Evolutionary conservation across 1,140 invertebrate genomes (phyloP), one percentile per base, ranked within the genome.

Genomic region (Mizuhopecten yessoensis): DNA sequence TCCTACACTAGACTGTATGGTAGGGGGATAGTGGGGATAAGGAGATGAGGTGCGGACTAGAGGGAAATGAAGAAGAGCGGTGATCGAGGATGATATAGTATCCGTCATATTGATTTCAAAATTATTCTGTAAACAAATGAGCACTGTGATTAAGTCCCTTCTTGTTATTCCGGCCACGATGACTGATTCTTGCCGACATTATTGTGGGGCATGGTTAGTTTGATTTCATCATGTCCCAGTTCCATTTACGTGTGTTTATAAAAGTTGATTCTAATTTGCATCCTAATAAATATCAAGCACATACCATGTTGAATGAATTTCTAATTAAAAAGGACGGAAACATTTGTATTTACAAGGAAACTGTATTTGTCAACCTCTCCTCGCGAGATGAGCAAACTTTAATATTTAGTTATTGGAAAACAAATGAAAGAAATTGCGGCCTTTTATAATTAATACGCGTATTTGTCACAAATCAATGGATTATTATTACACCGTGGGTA

Each of bases 61-160:
- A n/a, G 57, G 29, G 57, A n/a, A n/a, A 29, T 75, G 23, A 5
- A 29, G n/a, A 29, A 75, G 57, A 29, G 57, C 29, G 2, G 23
- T 75, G 57, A 75, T 75, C n/a, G n/a, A 29, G 57, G 57, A 75
- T 75, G 57, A 75, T 29, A 29, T 29, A 29, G 57, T 75, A 75
- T 75, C 57, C 5, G 29, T 75, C 57, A 75, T 75, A 75, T 75
- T 75, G 57, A 75, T 75, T 49, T 49, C 45, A 49, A 49, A 49
- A 49, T 49, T 49, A 49, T 49, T 49, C 45, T 75, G 57, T 75
- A 75, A 75, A 29, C 23, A 75, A 75, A 75, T 75, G 23, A 75
- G n/a, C 57, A 29, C 57, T 75, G 23, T 29, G 23, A 29, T 29
- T 75, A 75, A 75, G n/a, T 75, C 57, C 29, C 57, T 75, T 29